Evolutionary conservation across 1,140 invertebrate species (phyloP), one percentile per base, ranked within the genome.

Genomic region (Micrasema minimum): DNA sequence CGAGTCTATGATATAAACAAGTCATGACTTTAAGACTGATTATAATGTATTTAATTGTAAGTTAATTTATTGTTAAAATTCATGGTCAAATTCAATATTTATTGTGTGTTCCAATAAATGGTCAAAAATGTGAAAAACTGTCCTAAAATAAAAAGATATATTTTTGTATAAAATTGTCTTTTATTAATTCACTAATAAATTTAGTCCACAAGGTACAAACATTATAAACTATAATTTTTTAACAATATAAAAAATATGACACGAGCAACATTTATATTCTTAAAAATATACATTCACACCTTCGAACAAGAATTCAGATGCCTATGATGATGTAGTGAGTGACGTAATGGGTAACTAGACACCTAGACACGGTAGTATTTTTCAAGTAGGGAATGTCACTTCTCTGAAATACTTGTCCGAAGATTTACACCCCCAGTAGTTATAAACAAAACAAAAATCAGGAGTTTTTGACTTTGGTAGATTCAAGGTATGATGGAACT

Each of bases 51-150:
- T 48, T 48, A 55, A n/a, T 55, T 35, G 26, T 55, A 55, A 55
- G 51, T 55, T 55, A 55, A 55, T 55, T 55, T 55, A 55, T 55
- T 55, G 23, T 55, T 23, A n/a, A 14, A 55, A 55, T 10, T 23
- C 26, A n/a, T n/a, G n/a, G 43, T 46, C 16, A 7, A 46, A 12
- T 46, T 31, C 26, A 14, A 55, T 31, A 55, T 55, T 55, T 55
- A 55, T 55, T 55, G 23, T 55, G 31, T 5, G 51, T 18, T 55
- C 51, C 23, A 14, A 35, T 55, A 23, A 18, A 14, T 48, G 26
- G 51, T 55, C 31, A 35, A 55, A 31, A 55, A 55, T 55, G 23
- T 55, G 51, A 55, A 14, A 55, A 55, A 12, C n/a, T 55, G 26
- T 23, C 26, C 51, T 55, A 12, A 55, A 31, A 23, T 9, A 55